These are phyloP conservation scores for Chromis chromis DNA, from an alignment of 2,797 vertebrate species.

Conservation along the genomic window DNA sequence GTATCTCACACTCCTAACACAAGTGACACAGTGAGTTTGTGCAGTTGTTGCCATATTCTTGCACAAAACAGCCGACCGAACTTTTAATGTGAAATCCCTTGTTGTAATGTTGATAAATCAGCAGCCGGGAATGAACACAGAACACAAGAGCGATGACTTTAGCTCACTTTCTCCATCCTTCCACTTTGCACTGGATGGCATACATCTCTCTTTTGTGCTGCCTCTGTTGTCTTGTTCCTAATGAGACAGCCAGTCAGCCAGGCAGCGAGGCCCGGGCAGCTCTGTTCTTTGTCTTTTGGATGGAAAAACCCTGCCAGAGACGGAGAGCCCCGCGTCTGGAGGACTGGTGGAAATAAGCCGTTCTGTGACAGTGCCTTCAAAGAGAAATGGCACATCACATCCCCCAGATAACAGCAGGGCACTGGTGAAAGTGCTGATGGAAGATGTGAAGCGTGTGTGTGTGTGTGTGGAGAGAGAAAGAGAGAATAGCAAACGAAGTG, in stretches of 20 bases:
- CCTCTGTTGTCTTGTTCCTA: slow-evolving; percentile 61
- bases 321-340: slow-evolving; percentile 66
- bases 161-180: slow-evolving; percentile 29
- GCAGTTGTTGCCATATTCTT: slow-evolving; percentile 27
- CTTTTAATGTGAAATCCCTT: neutral
- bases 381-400: slow-evolving; percentile 78
- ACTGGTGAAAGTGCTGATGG: slow-evolving; percentile 76
- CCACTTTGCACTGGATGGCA: slow-evolving; percentile 37
- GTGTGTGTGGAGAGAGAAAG: slow-evolving; percentile 16
- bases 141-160: slow-evolving; percentile 19
- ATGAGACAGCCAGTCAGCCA: slow-evolving; percentile 66
- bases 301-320: slow-evolving; percentile 75
- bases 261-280: slow-evolving; percentile 57
- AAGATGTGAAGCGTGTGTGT: slow-evolving; percentile 51
- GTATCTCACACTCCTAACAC: slow-evolving; percentile 16
- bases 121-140: neutral
- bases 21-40: slow-evolving; percentile 7
- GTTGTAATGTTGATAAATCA: neutral
- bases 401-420: slow-evolving; percentile 75
- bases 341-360: slow-evolving; percentile 78
- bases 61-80: neutral
- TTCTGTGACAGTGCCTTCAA: slow-evolving; percentile 79
- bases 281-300: slow-evolving; percentile 75
- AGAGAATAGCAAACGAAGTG: slow-evolving; percentile 54
- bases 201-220: slow-evolving; percentile 52